These are phyloP conservation scores for Cheilosia pagana DNA, from an alignment of 2,888 invertebrate species.

Conservation along the genomic window DNA sequence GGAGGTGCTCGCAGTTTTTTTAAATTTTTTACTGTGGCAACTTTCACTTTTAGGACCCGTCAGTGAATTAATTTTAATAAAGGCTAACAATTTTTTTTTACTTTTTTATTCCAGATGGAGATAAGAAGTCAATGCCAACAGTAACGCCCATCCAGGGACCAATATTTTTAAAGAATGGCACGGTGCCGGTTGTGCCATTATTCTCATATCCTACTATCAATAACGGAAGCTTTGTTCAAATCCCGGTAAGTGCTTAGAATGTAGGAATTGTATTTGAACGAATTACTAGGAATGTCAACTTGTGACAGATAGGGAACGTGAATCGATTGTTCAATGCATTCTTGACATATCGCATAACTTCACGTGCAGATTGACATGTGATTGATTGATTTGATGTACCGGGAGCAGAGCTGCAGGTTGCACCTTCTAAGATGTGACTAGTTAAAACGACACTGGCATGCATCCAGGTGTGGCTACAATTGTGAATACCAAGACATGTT, in stretches of 20 bases:
- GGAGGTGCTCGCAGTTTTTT: neutral
- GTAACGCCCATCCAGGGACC: conserved; percentile 95
- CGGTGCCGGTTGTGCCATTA: conserved; percentile 93
- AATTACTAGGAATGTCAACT: conserved; percentile 3
- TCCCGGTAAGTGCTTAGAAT: conserved; percentile 89
- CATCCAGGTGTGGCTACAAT: too few species aligned
- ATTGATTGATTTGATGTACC: conserved; percentile 45
- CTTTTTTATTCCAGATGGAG: conserved; percentile 80
- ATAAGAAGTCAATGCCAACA: conserved; percentile 85
- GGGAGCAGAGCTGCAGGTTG: neutral
- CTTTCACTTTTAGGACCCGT: conserved; percentile 52
- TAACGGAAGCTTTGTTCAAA: conserved; percentile 94
- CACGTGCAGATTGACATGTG: conserved; percentile 20
- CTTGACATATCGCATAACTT: conserved; percentile 6
- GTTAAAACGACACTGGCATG: too few species aligned
- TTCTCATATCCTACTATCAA: conserved; percentile 93
- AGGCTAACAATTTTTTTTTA: conserved; percentile 10
- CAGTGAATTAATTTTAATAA: conserved; percentile 25
- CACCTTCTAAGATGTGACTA: too few species aligned
- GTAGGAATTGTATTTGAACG: neutral
- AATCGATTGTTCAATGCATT: conserved; percentile 2
- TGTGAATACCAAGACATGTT: too few species aligned
- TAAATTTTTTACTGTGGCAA: conserved; percentile 6
- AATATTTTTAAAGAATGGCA: conserved; percentile 93
- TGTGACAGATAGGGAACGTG: conserved; percentile 6